phyloP scores from a whole-genome alignment of 2,888 invertebrate species.

The Agrochola circellaris region DNA sequence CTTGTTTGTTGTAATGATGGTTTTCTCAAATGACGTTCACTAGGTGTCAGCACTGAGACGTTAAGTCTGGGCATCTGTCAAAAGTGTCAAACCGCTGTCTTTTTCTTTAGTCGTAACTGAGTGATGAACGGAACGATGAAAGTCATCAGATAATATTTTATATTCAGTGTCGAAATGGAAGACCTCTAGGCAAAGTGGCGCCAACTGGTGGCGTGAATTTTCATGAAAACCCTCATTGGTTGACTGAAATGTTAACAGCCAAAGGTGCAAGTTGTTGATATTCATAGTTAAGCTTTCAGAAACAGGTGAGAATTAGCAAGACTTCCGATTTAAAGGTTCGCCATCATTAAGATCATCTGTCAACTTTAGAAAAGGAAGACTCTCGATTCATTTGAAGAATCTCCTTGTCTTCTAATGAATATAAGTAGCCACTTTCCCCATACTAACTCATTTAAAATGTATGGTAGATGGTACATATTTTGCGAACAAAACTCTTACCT shows the following conservation, averaged over 20 bases:
- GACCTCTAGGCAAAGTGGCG: no score
- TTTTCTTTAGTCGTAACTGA: no score
- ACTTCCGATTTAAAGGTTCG: background rate
- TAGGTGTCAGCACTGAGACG: no score
- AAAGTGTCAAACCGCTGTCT: no score
- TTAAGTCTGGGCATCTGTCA: no score
- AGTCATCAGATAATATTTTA: no score
- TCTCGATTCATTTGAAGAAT: background rate
- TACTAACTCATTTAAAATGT: background rate
- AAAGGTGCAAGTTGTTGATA: background rate
- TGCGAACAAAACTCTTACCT: background rate
- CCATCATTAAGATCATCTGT: background rate
- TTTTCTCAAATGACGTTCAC: no score
- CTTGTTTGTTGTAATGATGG: background rate
- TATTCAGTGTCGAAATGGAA: no score
- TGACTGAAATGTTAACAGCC: background rate
- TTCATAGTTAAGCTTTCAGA: background rate
- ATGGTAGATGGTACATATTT: background rate
- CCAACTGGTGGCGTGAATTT: no score
- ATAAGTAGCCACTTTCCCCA: background rate
- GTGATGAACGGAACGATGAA: no score
- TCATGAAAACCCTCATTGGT: background rate
- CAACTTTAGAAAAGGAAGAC: background rate
- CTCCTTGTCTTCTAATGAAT: background rate
- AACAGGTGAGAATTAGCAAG: background rate